Conservation (phyloP, 2,113 vertebrate genomes). For the Heteronetta atricapilla region DNA sequence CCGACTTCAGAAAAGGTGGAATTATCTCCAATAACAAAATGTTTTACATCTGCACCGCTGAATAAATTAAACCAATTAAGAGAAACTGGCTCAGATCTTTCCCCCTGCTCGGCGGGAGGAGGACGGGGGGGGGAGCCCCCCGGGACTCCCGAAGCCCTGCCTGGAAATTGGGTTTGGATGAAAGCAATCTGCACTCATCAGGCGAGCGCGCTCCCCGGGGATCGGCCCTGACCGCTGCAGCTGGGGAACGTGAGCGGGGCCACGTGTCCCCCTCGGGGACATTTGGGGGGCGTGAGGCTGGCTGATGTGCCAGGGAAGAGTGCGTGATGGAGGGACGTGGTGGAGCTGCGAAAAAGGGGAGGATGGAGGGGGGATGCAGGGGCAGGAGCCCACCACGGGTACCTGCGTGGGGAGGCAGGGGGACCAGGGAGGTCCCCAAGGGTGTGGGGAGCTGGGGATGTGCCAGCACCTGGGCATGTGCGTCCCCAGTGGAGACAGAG, state of each 20-base stretch:
- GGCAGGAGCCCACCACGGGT: rapidly evolving
- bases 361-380: neutral
- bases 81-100: constrained; percentile 42
- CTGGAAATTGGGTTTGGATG: constrained; percentile 28
- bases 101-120: neutral
- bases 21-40: constrained; percentile 75
- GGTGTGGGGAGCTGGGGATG: rapidly evolving
- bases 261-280: neutral
- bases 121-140: neutral
- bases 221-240: neutral
- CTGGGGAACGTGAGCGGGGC: neutral
- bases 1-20: constrained; percentile 44
- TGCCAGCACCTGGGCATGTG: rapidly evolving
- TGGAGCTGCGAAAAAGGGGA: neutral
- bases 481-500: neutral
- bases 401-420: neutral
- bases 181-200: neutral
- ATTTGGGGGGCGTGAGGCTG: no score
- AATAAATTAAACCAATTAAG: constrained; percentile 80
- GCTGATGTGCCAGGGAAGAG: neutral
- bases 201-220: neutral
- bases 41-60: constrained; percentile 56
- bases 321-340: neutral
- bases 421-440: neutral
- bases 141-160: neutral